Evolutionary conservation across 2,113 vertebrate genomes (phyloP).

Genomic region (Protomyctophum bolini): DNA sequence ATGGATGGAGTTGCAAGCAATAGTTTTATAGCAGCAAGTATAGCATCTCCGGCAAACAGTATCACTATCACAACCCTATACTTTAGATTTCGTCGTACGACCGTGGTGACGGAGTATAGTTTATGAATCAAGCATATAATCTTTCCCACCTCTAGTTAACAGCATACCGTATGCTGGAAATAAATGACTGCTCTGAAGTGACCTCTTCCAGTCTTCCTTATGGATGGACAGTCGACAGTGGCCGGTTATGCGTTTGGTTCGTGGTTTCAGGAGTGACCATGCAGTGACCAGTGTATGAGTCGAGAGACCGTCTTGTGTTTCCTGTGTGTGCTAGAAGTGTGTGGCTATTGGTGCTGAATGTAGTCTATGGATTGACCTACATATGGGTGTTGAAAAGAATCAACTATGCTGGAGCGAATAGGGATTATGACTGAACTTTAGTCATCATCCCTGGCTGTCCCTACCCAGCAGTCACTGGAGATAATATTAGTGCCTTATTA

Average conservation of each 20-base stretch:
- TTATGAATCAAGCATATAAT: too few species aligned
- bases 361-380: slow-evolving; percentile 28
- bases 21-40: neutral
- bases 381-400: slow-evolving; percentile 14
- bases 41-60: too few species aligned
- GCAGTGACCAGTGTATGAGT: neutral
- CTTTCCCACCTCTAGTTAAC: too few species aligned
- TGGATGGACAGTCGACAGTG: neutral
- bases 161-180: too few species aligned
- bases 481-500: neutral
- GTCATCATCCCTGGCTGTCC: too few species aligned
- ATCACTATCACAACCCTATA: too few species aligned
- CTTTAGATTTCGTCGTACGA: too few species aligned
- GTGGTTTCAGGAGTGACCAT: neutral
- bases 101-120: too few species aligned
- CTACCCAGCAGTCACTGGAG: too few species aligned
- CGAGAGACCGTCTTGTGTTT: neutral
- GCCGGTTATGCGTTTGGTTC: neutral
- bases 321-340: neutral
- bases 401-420: neutral
- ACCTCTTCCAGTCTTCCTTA: neutral
- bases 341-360: neutral
- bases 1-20: neutral
- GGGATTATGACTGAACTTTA: slow-evolving; percentile 7
- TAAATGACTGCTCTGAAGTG: neutral